Conservation (phyloP, 2,888 invertebrate genomes). For the Parochlus steinenii region DNA sequence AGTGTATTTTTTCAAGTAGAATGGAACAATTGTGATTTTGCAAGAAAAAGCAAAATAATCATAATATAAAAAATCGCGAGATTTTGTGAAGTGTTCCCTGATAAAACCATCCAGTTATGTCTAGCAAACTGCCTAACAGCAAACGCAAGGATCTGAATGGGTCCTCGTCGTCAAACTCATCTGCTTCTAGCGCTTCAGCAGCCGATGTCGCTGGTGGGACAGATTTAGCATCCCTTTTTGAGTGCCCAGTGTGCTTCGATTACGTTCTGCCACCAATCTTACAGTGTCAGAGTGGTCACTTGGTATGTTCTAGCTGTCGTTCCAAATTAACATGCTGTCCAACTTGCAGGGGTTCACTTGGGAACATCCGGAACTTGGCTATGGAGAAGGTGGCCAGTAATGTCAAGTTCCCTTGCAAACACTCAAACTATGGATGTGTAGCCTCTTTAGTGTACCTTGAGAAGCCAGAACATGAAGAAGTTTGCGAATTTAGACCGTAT, state of each 20-base stretch:
- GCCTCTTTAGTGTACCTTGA: constrained; percentile 89
- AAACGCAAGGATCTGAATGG: constrained; percentile 24
- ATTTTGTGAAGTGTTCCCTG: too few species aligned
- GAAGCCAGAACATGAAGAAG: constrained; percentile 96
- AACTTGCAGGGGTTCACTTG: constrained; percentile 90
- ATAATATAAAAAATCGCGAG: too few species aligned
- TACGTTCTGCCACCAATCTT: constrained; percentile 97
- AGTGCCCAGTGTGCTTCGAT: constrained; percentile 97
- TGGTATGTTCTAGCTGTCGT: constrained; percentile 94
- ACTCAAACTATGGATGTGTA: constrained; percentile 87
- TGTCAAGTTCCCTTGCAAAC: constrained; percentile 98
- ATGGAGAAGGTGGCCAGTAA: constrained; percentile 99
- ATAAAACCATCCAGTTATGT: constrained; percentile 11
- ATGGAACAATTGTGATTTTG: too few species aligned
- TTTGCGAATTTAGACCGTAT: constrained; percentile 96
- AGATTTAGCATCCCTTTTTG: constrained; percentile 80
- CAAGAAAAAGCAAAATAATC: too few species aligned
- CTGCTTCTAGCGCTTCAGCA: constrained; percentile 25
- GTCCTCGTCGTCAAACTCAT: constrained; percentile 30
- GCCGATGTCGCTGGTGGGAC: constrained; percentile 36
- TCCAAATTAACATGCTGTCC: constrained; percentile 96
- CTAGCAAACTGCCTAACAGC: constrained; percentile 5
- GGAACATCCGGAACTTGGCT: constrained; percentile 94
- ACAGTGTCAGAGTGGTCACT: constrained; percentile 96
- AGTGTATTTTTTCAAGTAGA: too few species aligned